Evolutionary conservation across 2,888 invertebrate genomes (phyloP).

Genomic region (Drosophila colorata): DNA sequence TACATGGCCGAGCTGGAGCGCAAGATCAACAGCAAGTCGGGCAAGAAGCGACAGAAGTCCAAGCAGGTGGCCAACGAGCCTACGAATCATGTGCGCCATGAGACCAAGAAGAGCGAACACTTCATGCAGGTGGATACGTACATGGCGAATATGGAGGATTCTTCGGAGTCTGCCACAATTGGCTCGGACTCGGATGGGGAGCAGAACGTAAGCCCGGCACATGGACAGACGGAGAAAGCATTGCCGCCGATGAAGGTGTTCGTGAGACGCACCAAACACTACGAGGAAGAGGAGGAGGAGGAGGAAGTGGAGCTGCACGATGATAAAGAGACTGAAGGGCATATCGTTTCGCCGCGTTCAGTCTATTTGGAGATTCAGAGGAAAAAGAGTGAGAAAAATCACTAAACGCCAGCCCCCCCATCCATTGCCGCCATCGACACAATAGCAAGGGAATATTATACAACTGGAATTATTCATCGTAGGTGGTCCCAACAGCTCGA

Average conservation of each 20-base stretch:
- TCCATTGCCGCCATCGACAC: not conserved
- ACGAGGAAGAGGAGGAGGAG: conserved; percentile 12
- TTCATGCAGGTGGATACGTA: conserved; percentile 45
- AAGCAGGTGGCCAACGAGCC: conserved; percentile 6
- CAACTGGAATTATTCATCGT: conserved; percentile 6
- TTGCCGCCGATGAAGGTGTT: conserved; percentile 48
- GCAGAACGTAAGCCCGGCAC: conserved; percentile 20
- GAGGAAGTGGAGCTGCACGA: conserved; percentile 22
- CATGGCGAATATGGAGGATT: conserved; percentile 41
- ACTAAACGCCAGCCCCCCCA: conserved; percentile 17
- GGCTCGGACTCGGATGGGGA: conserved; percentile 48
- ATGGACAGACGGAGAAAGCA: conserved; percentile 8
- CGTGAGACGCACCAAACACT: conserved; percentile 45
- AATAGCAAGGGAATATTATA: not conserved
- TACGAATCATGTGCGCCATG: not conserved
- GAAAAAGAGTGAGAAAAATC: conserved; percentile 31
- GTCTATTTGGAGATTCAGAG: conserved; percentile 42
- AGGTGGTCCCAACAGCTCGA: conserved; percentile 15
- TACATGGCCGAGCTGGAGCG: conserved; percentile 57
- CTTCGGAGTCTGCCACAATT: conserved; percentile 16
- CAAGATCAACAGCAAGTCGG: conserved; percentile 43
- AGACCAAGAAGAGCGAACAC: conserved; percentile 3
- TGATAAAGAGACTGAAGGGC: conserved; percentile 13
- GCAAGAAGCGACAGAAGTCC: conserved; percentile 46
- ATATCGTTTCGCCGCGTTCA: conserved; percentile 51